phyloP scores from a whole-genome alignment of 2,113 vertebrate species.

The Eleginops maclovinus region DNA sequence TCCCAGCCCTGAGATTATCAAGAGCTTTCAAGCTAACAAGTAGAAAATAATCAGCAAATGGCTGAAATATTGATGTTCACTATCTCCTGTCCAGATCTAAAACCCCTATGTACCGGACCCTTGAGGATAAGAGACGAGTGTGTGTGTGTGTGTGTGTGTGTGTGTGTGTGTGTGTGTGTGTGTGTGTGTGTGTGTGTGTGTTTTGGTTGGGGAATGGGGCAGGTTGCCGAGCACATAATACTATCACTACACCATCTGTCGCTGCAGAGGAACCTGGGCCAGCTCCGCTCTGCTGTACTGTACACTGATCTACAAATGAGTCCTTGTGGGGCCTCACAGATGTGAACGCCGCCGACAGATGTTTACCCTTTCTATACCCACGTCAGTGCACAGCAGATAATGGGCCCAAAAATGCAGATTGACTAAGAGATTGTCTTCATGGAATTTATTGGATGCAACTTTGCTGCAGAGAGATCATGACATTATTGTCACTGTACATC shows the following conservation, averaged over 20 bases:
- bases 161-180: not conserved
- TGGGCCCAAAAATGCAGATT: slow-evolving; percentile 21
- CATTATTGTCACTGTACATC: not conserved
- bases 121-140: not conserved
- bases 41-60: slow-evolving; percentile 50
- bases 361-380: slow-evolving; percentile 14
- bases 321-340: not conserved
- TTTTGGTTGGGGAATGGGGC: slow-evolving; percentile 20
- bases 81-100: slow-evolving; percentile 16
- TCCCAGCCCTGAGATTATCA: slow-evolving; percentile 15
- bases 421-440: not conserved
- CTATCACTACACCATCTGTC: slow-evolving; percentile 47
- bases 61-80: slow-evolving; percentile 24
- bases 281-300: slow-evolving; percentile 13
- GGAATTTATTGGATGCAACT: slow-evolving; percentile 1
- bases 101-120: slow-evolving; percentile 4
- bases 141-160: not conserved
- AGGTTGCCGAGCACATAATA: slow-evolving; percentile 25
- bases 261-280: slow-evolving; percentile 25
- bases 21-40: slow-evolving; percentile 25
- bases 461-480: not conserved
- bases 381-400: slow-evolving; percentile 18
- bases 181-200: slow-evolving; percentile 8
- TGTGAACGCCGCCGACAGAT: slow-evolving; percentile 25
- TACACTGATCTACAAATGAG: slow-evolving; percentile 23